Evolutionary conservation across 2,797 vertebrate species (phyloP).

Genomic region (Malacoctenus gilli): DNA sequence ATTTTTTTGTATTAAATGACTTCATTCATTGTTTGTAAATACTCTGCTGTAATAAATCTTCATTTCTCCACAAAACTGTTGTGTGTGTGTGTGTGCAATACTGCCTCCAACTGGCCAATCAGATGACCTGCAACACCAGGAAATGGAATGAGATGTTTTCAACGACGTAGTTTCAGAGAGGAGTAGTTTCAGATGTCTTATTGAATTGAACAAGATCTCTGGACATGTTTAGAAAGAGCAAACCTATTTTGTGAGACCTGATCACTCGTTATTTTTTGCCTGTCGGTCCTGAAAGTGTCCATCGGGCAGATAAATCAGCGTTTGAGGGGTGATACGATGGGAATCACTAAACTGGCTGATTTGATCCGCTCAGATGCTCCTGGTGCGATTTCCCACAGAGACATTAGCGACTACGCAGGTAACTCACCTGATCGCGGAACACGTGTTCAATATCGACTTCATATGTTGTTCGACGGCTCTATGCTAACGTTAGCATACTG

Average conservation of each 20-base stretch:
- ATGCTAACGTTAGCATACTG: conserved; percentile 36
- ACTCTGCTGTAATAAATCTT: conserved; percentile 66
- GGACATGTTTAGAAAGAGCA: too few relatives aligned
- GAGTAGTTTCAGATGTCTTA: background rate
- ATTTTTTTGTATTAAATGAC: conserved; percentile 57
- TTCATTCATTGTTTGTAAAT: conserved; percentile 58
- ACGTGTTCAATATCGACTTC: too few relatives aligned
- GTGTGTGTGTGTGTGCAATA: conserved; percentile 29
- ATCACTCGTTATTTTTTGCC: rapidly evolving
- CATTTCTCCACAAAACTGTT: background rate
- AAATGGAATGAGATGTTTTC: conserved; percentile 2
- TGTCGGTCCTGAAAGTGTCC: background rate
- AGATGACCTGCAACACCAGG: conserved; percentile 6
- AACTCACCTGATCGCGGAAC: conserved; percentile 1
- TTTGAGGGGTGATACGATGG: conserved; percentile 62
- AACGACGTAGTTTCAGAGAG: background rate
- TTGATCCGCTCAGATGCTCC: conserved; percentile 76
- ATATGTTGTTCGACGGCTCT: background rate
- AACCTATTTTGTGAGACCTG: background rate
- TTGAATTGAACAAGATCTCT: background rate
- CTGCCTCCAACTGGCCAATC: conserved; percentile 30
- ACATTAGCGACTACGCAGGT: conserved; percentile 81
- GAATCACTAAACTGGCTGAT: conserved; percentile 80
- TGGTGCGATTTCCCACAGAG: conserved; percentile 65
- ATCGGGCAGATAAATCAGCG: background rate